A percentile compares a stretch with the other conserved stretches of the same genome.
phyloP scores from a whole-genome alignment of 2,797 vertebrate genomes.

The Acrossocheilus fasciatus region DNA sequence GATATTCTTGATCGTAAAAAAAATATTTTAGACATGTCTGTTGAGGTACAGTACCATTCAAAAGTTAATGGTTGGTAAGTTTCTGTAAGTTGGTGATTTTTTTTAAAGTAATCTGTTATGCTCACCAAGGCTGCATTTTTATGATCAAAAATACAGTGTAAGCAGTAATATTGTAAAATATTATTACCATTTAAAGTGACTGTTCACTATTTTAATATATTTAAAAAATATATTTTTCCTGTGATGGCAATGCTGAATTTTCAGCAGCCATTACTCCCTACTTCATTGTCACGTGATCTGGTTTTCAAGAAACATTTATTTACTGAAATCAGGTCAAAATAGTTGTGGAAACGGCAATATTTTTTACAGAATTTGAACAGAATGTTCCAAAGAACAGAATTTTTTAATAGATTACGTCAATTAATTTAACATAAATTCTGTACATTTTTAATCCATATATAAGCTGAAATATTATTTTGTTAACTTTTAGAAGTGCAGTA shows the following conservation, averaged over 20 bases:
- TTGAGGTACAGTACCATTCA: background rate
- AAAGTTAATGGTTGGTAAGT: background rate
- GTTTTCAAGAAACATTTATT: background rate
- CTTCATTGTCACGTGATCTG: background rate
- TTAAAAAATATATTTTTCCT: background rate
- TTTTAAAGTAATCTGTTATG: background rate
- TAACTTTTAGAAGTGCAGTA: background rate
- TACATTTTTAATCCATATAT: conserved; percentile 10
- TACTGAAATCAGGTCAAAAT: background rate
- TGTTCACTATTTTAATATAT: background rate
- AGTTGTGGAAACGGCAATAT: background rate
- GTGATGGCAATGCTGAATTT: background rate
- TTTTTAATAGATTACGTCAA: background rate
- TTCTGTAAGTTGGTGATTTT: background rate
- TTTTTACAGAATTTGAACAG: background rate
- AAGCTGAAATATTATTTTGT: background rate
- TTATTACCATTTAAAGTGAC: background rate
- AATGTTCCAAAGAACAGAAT: background rate
- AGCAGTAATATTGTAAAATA: background rate
- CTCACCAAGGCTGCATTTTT: background rate
- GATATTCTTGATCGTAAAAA: background rate
- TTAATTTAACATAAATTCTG: background rate
- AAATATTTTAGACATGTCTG: background rate
- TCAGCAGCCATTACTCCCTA: background rate
- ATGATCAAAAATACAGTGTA: background rate